Conservation (phyloP, 2,888 invertebrate species). For the Zygaena filipendulae region DNA sequence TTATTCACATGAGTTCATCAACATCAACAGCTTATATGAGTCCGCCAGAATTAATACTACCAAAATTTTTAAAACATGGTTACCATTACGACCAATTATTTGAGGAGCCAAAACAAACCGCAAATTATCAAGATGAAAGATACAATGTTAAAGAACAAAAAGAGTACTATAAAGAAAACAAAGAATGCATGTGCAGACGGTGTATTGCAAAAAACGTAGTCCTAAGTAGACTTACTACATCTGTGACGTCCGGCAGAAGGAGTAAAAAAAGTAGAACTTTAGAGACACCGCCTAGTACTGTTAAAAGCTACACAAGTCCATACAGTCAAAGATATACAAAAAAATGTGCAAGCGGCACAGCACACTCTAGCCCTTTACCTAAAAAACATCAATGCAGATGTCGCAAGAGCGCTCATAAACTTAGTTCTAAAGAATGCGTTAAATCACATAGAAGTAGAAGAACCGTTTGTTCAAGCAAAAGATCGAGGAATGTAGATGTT, state of each 20-base stretch:
- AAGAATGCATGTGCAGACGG: constrained; percentile 26
- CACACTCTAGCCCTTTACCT: not conserved
- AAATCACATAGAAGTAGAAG: constrained; percentile 20
- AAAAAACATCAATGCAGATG: constrained; percentile 10
- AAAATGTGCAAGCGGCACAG: not conserved
- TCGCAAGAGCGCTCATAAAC: constrained; percentile 18
- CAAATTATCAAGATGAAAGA: constrained; percentile 15
- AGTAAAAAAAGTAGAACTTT: constrained; percentile 9
- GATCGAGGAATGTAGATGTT: constrained; percentile 4
- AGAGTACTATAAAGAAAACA: constrained; percentile 18
- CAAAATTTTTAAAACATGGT: constrained; percentile 32
- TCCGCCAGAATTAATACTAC: constrained; percentile 53
- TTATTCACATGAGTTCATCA: constrained; percentile 56
- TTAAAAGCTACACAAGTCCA: constrained; percentile 19
- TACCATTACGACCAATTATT: too few species aligned
- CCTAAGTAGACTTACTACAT: constrained; percentile 8
- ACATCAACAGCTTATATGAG: constrained; percentile 64
- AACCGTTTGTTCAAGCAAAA: constrained; percentile 10
- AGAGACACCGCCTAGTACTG: constrained; percentile 35
- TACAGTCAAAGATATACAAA: not conserved
- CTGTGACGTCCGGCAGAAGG: constrained; percentile 13
- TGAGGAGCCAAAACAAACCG: too few species aligned
- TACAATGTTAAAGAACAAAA: constrained; percentile 17
- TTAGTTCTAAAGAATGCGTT: constrained; percentile 12
- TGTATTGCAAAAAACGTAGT: constrained; percentile 19